A percentile compares a stretch with the other conserved stretches of the same genome.
phyloP scores from a whole-genome alignment of 1,140 invertebrate species.

The Cardiocondyla obscurior region DNA sequence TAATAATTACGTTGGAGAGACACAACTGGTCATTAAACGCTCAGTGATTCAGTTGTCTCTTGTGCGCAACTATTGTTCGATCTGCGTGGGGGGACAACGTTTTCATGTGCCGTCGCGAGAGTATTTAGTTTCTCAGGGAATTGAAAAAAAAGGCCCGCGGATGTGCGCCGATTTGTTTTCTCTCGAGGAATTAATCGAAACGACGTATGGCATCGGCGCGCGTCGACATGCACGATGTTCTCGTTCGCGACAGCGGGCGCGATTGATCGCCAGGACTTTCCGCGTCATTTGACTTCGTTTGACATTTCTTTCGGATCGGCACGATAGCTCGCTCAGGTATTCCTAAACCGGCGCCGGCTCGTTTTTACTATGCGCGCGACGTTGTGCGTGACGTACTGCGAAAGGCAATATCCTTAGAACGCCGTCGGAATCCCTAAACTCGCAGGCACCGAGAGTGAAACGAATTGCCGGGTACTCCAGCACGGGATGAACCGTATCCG shows the following conservation, averaged over 20 bases:
- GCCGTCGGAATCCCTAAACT: constrained; percentile 68
- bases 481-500: neutral
- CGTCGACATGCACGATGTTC: neutral
- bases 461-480: constrained; percentile 46
- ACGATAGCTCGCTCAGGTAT: constrained; percentile 62
- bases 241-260: neutral
- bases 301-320: constrained; percentile 60
- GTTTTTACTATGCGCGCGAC: constrained; percentile 65
- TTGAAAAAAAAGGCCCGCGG: neutral
- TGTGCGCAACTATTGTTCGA: too few relatives aligned
- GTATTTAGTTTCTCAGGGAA: neutral
- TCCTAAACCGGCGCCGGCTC: constrained; percentile 47
- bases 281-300: constrained; percentile 35
- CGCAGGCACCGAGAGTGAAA: constrained; percentile 62
- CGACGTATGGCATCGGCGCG: neutral
- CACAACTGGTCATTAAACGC: too few relatives aligned
- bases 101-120: neutral
- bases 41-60: too few relatives aligned
- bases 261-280: constrained; percentile 23
- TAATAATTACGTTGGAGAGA: too few relatives aligned
- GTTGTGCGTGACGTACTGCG: constrained; percentile 69
- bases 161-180: neutral
- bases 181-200: neutral
- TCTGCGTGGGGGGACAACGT: too few relatives aligned
- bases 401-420: constrained; percentile 67